These are phyloP conservation scores for Suillia variegata DNA, from an alignment of 2,888 invertebrate species.

Conservation along the genomic window DNA sequence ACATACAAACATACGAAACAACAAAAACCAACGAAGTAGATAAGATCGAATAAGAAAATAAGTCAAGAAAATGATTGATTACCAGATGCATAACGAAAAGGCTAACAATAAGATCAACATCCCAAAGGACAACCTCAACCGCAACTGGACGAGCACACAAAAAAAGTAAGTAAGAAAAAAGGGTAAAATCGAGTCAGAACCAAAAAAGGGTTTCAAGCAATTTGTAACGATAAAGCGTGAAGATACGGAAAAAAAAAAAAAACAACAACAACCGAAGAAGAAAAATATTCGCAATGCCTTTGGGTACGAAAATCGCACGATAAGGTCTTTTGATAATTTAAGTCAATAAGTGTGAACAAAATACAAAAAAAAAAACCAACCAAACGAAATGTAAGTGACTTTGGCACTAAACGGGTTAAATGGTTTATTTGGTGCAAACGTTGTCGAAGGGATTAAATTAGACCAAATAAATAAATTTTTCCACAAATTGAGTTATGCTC, in stretches of 20 bases:
- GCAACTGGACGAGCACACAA: not conserved
- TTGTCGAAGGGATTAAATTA: conserved; percentile 1
- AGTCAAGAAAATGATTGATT: conserved; percentile 52
- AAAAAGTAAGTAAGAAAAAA: conserved; percentile 5
- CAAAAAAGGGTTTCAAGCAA: conserved; percentile 37
- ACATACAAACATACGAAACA: conserved; percentile 26
- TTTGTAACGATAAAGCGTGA: conserved; percentile 50
- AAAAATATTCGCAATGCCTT: conserved; percentile 45
- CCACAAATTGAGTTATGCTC: conserved; percentile 22
- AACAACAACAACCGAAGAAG: conserved; percentile 24
- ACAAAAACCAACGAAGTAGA: conserved; percentile 12
- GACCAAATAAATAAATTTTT: conserved; percentile 6
- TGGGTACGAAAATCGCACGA: conserved; percentile 12
- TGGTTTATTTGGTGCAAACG: conserved; percentile 28
- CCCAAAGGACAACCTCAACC: conserved; percentile 26
- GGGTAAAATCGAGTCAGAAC: conserved; percentile 24
- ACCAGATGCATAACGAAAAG: conserved; percentile 34
- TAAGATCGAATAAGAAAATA: conserved; percentile 20
- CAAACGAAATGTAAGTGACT: not conserved
- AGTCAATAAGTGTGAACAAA: too few species aligned
- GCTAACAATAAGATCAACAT: conserved; percentile 16
- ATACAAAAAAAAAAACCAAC: too few species aligned
- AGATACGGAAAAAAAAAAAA: conserved; percentile 28
- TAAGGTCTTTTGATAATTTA: too few species aligned
- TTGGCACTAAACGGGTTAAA: conserved; percentile 25